Conservation (phyloP, 1,140 invertebrate genomes). For the Liolophura sinensis region DNA sequence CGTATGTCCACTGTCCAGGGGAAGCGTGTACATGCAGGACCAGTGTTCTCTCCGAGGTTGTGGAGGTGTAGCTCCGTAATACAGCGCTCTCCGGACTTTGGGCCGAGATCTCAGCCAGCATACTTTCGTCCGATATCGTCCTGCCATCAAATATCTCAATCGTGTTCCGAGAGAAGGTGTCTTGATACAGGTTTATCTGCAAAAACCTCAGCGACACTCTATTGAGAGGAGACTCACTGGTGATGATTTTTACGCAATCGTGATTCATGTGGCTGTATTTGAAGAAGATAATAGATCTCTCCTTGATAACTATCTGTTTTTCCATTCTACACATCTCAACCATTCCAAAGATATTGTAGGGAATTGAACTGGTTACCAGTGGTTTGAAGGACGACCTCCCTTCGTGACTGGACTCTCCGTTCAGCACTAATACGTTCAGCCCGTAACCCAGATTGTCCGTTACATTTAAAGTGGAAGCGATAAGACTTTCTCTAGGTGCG, state of each 20-base stretch:
- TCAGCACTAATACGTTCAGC: slow-evolving; percentile 84
- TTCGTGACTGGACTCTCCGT: slow-evolving; percentile 88
- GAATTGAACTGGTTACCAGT: slow-evolving; percentile 71
- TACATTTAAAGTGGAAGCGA: slow-evolving; percentile 65
- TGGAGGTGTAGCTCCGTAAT: slow-evolving; percentile 27
- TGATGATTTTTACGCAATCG: slow-evolving; percentile 97
- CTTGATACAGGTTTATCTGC: slow-evolving; percentile 93
- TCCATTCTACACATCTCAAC: slow-evolving; percentile 94
- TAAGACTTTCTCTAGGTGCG: slow-evolving; percentile 71
- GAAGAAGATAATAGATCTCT: slow-evolving; percentile 91
- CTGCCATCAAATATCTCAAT: slow-evolving; percentile 90
- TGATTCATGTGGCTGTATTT: slow-evolving; percentile 96
- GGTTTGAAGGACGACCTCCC: slow-evolving; percentile 73
- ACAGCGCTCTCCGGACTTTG: slow-evolving; percentile 33
- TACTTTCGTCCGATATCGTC: slow-evolving; percentile 83
- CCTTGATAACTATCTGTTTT: slow-evolving; percentile 88
- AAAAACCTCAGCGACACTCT: slow-evolving; percentile 65
- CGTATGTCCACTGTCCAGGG: slow-evolving; percentile 88
- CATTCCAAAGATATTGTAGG: slow-evolving; percentile 93
- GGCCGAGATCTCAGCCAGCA: slow-evolving; percentile 31
- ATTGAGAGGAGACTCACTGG: slow-evolving; percentile 25
- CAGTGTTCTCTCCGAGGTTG: slow-evolving; percentile 56
- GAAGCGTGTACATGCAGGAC: slow-evolving; percentile 92
- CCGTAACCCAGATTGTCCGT: slow-evolving; percentile 86
- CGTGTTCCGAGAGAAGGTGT: slow-evolving; percentile 81